A percentile compares a stretch with the other conserved stretches of the same genome.
Evolutionary conservation across 2,888 invertebrate species (phyloP).

Genomic region (Drosophila nr. perissopoda): DNA sequence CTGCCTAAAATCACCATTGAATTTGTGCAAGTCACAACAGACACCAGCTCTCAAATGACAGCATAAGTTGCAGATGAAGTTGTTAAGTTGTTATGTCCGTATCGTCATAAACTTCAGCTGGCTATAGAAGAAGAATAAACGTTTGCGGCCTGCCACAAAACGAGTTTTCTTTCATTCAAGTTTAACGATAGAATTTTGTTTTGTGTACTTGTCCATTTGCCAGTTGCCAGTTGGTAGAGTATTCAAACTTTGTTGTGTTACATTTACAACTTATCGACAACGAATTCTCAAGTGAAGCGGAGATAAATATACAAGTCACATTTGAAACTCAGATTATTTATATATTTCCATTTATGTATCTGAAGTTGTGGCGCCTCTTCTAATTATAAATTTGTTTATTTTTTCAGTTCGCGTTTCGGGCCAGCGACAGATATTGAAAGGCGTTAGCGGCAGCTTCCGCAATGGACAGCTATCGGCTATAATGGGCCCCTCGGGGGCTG

Average conservation of each 20-base stretch:
- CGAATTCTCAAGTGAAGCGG: neutral
- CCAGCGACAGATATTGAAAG: constrained; percentile 87
- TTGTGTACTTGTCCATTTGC: neutral
- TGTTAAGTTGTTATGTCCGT: constrained; percentile 16
- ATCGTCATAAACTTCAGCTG: constrained; percentile 16
- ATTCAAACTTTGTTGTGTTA: constrained; percentile 2
- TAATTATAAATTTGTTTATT: constrained; percentile 12
- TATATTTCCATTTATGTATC: neutral
- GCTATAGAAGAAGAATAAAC: neutral
- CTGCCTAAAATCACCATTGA: neutral
- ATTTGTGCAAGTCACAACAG: constrained; percentile 25
- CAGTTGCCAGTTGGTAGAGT: neutral
- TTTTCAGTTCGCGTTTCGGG: constrained; percentile 85
- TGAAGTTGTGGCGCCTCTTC: neutral
- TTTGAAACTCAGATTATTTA: constrained; percentile 1
- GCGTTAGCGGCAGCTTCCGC: constrained; percentile 88
- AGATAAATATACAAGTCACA: neutral
- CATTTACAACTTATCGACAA: neutral
- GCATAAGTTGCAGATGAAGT: neutral
- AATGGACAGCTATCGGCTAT: constrained; percentile 89
- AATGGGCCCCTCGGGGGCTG: constrained; percentile 90
- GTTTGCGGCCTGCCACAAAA: neutral
- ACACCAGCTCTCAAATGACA: constrained; percentile 2
- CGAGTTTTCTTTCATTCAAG: neutral
- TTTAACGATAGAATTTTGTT: neutral